A percentile compares a stretch with the other conserved stretches of the same genome.
These are phyloP conservation scores for Steatornis caripensis DNA, from an alignment of 2,113 vertebrate species.

Conservation along the genomic window DNA sequence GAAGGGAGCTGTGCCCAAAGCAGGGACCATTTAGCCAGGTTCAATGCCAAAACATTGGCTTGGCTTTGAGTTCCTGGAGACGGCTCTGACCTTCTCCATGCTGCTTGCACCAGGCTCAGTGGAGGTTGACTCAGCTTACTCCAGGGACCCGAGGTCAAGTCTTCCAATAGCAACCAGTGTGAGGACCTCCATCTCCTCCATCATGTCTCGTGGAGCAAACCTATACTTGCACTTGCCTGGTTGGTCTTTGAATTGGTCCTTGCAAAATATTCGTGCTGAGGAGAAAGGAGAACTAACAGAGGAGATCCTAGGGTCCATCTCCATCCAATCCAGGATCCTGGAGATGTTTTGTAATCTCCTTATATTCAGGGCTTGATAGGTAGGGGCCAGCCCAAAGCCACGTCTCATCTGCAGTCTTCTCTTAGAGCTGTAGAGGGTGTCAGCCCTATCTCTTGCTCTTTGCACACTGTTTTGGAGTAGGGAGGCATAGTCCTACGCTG, in stretches of 20 bases:
- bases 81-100: not conserved
- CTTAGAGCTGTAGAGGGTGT: not conserved
- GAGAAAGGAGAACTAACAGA: not conserved
- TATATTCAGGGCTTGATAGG: not conserved
- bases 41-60: not conserved
- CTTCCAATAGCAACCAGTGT: not conserved
- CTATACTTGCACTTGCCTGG: not conserved
- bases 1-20: not conserved
- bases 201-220: not conserved
- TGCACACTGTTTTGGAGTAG: not conserved
- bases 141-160: not conserved
- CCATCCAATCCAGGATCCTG: not conserved
- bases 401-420: not conserved
- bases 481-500: rapidly evolving
- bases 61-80: not conserved
- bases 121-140: not conserved
- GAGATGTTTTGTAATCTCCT: not conserved
- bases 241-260: not conserved
- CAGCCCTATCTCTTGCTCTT: not conserved
- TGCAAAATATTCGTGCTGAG: not conserved
- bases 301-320: not conserved
- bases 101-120: not conserved
- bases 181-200: not conserved
- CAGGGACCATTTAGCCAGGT: not conserved
- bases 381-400: not conserved